Percentiles rank a stretch among this genome's conserved stretches.
Conservation (phyloP, 2,888 invertebrate species). For the Sturmia bella region DNA sequence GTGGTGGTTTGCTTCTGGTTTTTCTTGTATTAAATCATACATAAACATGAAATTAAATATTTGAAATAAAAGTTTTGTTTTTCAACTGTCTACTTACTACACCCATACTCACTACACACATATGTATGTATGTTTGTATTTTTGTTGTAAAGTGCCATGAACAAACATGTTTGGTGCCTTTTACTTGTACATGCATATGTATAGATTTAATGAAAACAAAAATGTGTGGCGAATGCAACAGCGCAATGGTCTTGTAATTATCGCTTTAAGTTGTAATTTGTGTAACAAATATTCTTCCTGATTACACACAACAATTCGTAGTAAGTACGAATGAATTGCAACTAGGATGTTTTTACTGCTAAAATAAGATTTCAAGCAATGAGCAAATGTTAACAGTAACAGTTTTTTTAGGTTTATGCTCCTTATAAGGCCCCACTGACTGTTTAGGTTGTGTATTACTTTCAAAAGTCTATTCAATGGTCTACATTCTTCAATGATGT, state of each 20-base stretch:
- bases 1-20: conserved; percentile 44
- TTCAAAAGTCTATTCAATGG: background rate
- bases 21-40: conserved; percentile 66
- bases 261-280: conserved; percentile 38
- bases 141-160: conserved; percentile 27
- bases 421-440: background rate
- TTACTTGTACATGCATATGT: conserved; percentile 14
- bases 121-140: too few relatives aligned
- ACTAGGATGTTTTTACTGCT: background rate
- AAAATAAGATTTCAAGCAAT: background rate
- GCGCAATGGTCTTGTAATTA: conserved; percentile 44
- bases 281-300: conserved; percentile 52
- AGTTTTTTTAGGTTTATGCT: background rate
- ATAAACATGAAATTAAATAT: conserved; percentile 20
- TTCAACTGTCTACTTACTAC: conserved; percentile 22
- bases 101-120: too few relatives aligned
- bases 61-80: conserved; percentile 28
- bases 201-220: background rate
- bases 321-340: background rate
- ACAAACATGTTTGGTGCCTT: conserved; percentile 45
- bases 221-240: conserved; percentile 20
- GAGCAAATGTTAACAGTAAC: too few relatives aligned
- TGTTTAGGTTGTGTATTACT: background rate
- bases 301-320: conserved; percentile 22
- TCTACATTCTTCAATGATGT: background rate